Percentiles rank a stretch among this genome's conserved stretches.
phyloP scores from a whole-genome alignment of 1,140 invertebrate species.

The Drosophila repleta region DNA sequence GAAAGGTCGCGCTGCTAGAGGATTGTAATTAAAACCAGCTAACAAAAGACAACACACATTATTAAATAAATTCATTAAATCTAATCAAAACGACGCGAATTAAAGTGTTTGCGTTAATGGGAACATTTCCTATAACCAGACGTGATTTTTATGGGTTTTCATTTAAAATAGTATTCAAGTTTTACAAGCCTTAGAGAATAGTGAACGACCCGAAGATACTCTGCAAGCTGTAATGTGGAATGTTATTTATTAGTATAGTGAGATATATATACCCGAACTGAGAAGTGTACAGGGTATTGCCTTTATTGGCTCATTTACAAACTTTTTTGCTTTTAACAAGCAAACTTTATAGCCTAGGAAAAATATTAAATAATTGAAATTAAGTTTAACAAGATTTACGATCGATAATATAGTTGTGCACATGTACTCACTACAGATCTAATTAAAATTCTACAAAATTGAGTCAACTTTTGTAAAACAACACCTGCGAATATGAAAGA shows the following conservation, averaged over 20 bases:
- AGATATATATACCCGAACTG: too few relatives aligned
- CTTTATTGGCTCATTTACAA: not conserved
- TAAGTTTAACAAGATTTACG: not conserved
- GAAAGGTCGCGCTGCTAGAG: not conserved
- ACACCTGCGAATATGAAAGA: too few relatives aligned
- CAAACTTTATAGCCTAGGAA: too few relatives aligned
- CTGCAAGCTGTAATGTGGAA: not conserved
- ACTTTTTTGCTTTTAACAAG: not conserved
- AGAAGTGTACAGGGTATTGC: too few relatives aligned
- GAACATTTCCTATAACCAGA: not conserved
- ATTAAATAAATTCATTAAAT: constrained; percentile 8
- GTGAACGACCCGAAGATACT: not conserved
- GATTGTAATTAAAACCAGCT: constrained; percentile 21
- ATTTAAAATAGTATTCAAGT: too few relatives aligned
- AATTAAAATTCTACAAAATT: not conserved
- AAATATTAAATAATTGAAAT: not conserved
- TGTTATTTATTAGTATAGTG: too few relatives aligned
- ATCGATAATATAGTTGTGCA: not conserved
- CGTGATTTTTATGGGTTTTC: too few relatives aligned
- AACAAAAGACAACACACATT: constrained; percentile 2
- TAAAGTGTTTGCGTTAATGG: too few relatives aligned
- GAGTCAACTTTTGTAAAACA: too few relatives aligned
- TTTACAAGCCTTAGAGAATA: not conserved
- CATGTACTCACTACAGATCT: not conserved
- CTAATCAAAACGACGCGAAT: not conserved